phyloP scores from a whole-genome alignment of 2,113 vertebrate species.

The Himantopus leucocephalus region DNA sequence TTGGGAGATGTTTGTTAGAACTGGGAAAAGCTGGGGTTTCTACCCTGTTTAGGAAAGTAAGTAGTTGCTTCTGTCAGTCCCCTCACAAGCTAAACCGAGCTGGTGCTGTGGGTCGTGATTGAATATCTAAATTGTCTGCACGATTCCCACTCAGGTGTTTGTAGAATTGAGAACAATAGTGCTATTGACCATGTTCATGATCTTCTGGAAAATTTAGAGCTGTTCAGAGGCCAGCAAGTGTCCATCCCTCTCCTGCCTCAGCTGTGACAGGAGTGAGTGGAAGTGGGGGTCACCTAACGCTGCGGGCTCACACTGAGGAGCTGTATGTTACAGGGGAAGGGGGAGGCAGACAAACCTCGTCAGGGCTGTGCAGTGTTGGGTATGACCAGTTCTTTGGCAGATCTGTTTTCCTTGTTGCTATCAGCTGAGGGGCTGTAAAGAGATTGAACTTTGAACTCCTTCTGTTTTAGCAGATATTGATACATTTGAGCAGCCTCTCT shows the following conservation, averaged over 20 bases:
- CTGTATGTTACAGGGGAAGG: rapidly evolving
- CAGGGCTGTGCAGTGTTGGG: neutral
- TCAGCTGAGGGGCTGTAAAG: neutral
- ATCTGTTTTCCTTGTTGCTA: neutral
- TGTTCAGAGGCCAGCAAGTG: rapidly evolving
- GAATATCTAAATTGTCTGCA: neutral
- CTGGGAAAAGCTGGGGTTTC: neutral
- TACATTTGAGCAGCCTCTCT: neutral
- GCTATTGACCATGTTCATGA: rapidly evolving
- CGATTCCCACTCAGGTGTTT: neutral
- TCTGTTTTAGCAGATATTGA: neutral
- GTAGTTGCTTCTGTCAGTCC: neutral
- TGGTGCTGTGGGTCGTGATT: neutral
- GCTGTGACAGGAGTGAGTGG: neutral
- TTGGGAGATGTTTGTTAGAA: neutral
- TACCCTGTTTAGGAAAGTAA: rapidly evolving
- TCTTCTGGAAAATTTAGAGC: neutral
- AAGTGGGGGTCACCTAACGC: neutral
- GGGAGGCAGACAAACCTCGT: neutral
- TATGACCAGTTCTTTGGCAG: neutral
- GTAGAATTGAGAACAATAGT: neutral
- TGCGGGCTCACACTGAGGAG: no score
- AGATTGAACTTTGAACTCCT: neutral
- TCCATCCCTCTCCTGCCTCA: rapidly evolving
- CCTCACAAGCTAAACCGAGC: neutral